Base-by-base conservation (phyloP, 2,888 invertebrate species). In the Acanthosepion pharaonis region DNA sequence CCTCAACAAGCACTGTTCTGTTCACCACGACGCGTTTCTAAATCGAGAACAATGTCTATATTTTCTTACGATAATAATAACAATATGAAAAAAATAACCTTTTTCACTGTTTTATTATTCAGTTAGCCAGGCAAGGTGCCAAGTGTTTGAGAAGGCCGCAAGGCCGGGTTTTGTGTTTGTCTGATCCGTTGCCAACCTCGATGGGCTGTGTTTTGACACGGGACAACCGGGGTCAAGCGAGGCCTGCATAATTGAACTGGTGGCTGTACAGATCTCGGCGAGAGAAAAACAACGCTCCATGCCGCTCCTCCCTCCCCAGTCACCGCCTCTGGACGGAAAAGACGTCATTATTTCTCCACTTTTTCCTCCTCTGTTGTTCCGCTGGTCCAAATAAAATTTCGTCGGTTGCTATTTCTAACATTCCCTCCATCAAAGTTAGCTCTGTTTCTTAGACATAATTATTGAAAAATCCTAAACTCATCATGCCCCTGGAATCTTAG, bases 211-310 rank as follows among this genome's bases (percentile, higher is more conserved):
- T 78, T 78, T 78, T 78, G 78, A 78, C n/a, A 78, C n/a, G 33
- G 78, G 78, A 78, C 78, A 78, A 33, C 15, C n/a, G n/a, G 78
- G 78, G 78, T 78, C n/a, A 78, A 78, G n/a, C n/a, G 20, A 33
- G 78, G 15, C n/a, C 78, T 78, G n/a, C 78, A 78, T 78, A 78
- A 78, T 78, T 78, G 78, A 78, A 78, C 78, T 78, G 33, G n/a
- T n/a, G 78, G 78, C n/a, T 78, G 59, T 23, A 59, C 20, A 59
- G 59, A 59, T 59, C 78, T n/a, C 9, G 33, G 15, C 78, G 11
- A n/a, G n/a, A n/a, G 59, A 78, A 78, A 78, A 78, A 78, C 78
- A 78, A 78, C 78, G n/a, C n/a, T 33, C n/a, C n/a, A 78, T 78
- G 15, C 33, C n/a, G 0, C 20, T 6, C 59, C 25, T 18, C 55